Evolutionary conservation across 2,797 vertebrate genomes (phyloP), one percentile per base, ranked within the genome.

Genomic region (Gobionotothen gibberifrons): DNA sequence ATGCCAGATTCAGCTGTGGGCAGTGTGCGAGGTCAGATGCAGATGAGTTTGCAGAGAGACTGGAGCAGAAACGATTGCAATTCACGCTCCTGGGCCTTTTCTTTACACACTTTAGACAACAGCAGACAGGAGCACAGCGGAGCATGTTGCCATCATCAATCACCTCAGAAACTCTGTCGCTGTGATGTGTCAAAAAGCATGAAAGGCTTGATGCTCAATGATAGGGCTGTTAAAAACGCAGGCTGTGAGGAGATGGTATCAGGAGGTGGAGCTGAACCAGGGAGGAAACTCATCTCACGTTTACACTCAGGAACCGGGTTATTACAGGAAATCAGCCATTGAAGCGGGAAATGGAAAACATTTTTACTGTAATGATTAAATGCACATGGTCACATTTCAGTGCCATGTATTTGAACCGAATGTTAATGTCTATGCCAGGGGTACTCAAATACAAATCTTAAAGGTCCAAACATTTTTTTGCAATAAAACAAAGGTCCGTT

Each of bases 71-170:
- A 74, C 26, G 43, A 88, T 83, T 85, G 82, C 49, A 47, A 73
- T 87, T 79, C 70, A 72, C 14, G 82, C 86, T 84, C 0, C 1
- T 69, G 78, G 86, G 88, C 76, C 69, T 81, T 84, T 69, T 72
- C 52, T 66, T 72, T 55, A 57, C 79, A 72, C 69, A 44, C 61
- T 81, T 81, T 53, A 83, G 74, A 85, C 70, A 79, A 80, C 59
- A 59, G 85, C 60, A 78, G 73, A 78, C 69, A 49, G 58, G 47
- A 85, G 63, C 79, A 51, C 62, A 75, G 86, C 73, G 3, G 83
- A 77, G 10, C 68, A 72, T 72, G 70, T 80, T 86, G 87, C 87
- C 87, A 82, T 89, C 88, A 93, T 94, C 92, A 92, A 90, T 95
- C 93, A 94, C 78, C 26, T 63, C 76, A 75, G 85, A 89, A 83